Evolutionary conservation across 2,888 invertebrate genomes (phyloP).

Genomic region (Hoplodrina blanda): DNA sequence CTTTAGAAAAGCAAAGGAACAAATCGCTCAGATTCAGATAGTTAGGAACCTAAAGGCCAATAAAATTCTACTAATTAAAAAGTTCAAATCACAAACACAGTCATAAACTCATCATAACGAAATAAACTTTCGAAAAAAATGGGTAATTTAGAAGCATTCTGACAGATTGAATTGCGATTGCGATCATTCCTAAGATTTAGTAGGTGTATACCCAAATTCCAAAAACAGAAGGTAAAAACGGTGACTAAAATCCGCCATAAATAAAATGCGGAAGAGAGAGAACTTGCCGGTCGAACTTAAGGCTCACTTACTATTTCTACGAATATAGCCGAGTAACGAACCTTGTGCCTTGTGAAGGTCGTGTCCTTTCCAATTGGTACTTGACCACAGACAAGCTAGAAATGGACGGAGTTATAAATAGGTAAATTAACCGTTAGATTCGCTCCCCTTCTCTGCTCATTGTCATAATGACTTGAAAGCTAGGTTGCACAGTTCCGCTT

Average conservation of each 20-base stretch:
- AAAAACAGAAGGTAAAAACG: neutral
- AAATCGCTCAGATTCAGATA: too few species aligned
- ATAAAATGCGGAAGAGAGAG: constrained; percentile 52
- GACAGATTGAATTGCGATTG: too few species aligned
- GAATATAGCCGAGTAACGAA: constrained; percentile 28
- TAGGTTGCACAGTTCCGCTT: too few species aligned
- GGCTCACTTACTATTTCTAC: constrained; percentile 20
- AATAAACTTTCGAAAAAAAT: too few species aligned
- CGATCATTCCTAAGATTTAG: too few species aligned
- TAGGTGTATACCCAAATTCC: neutral
- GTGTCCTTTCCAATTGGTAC: constrained; percentile 38
- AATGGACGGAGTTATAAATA: constrained; percentile 19
- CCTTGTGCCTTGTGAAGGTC: constrained; percentile 46
- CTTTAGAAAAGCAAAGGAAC: too few species aligned
- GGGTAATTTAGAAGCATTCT: too few species aligned
- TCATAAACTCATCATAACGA: too few species aligned
- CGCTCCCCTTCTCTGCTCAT: neutral
- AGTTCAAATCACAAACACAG: too few species aligned
- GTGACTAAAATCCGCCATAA: constrained; percentile 6
- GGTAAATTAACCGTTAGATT: constrained; percentile 1
- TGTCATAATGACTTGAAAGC: neutral
- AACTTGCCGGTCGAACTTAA: constrained; percentile 19
- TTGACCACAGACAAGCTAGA: constrained; percentile 2
- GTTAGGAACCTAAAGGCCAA: too few species aligned
- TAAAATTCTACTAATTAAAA: too few species aligned